Evolutionary conservation across 1,140 invertebrate species (phyloP).

Genomic region (Drosophila novamexicana): DNA sequence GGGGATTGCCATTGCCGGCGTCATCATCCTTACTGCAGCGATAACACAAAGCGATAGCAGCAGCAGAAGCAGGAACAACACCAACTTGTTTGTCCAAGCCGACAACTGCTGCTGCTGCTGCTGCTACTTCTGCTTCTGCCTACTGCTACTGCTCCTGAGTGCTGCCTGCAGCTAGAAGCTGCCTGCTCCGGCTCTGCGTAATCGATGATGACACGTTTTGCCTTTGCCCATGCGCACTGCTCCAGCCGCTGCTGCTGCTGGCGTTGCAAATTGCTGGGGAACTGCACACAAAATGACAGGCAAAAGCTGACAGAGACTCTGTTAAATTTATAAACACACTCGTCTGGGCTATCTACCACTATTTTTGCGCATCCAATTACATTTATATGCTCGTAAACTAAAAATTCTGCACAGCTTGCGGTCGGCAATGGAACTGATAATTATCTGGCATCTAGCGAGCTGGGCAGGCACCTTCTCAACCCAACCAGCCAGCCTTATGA

Average conservation of each 20-base stretch:
- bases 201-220: conserved; percentile 83
- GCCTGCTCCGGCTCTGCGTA: conserved; percentile 44
- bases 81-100: conserved; percentile 62
- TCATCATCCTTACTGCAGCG: conserved; percentile 42
- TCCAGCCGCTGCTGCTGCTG: conserved; percentile 29
- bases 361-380: conserved; percentile 80
- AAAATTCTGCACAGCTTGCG: conserved; percentile 67
- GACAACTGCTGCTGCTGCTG: conserved; percentile 12
- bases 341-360: conserved; percentile 15
- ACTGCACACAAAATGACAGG: conserved; percentile 37
- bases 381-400: conserved; percentile 80
- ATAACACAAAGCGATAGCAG: conserved; percentile 75
- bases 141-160: not conserved
- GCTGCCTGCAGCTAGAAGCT: conserved; percentile 12
- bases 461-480: not conserved
- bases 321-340: conserved; percentile 44
- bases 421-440: conserved; percentile 50
- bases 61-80: conserved; percentile 20
- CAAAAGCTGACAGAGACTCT: conserved; percentile 19
- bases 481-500: not conserved
- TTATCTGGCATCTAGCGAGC: conserved; percentile 48
- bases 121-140: not conserved
- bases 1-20: conserved; percentile 58
- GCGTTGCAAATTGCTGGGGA: conserved; percentile 60
- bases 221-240: conserved; percentile 64